Evolutionary conservation across 2,797 vertebrate genomes (phyloP).

Genomic region (Etheostoma perlongum): DNA sequence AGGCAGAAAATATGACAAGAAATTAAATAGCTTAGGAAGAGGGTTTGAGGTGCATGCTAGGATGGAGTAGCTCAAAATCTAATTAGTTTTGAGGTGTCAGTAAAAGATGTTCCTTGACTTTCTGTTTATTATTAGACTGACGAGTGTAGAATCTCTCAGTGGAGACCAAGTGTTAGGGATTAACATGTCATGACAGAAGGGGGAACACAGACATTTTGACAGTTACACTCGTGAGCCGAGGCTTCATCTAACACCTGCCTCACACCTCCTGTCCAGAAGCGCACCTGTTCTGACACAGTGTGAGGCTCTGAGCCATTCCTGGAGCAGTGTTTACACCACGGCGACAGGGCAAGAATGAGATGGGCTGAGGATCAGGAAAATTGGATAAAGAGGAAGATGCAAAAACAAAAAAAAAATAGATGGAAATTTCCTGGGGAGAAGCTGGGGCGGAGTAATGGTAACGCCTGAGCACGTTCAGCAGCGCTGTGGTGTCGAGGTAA

Average conservation of each 20-base stretch:
- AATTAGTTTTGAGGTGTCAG: constrained; percentile 68
- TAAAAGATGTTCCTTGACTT: constrained; percentile 63
- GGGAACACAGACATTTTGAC: constrained; percentile 76
- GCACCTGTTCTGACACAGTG: constrained; percentile 79
- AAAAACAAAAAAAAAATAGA: constrained; percentile 71
- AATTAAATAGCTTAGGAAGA: constrained; percentile 25
- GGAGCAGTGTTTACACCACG: constrained; percentile 76
- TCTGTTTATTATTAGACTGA: constrained; percentile 67
- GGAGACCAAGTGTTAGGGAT: constrained; percentile 79
- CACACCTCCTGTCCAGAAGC: constrained; percentile 77
- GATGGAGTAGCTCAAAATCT: constrained; percentile 47
- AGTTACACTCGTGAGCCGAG: constrained; percentile 73
- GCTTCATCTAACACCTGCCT: constrained; percentile 81
- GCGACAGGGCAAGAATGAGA: constrained; percentile 38
- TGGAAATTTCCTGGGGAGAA: constrained; percentile 77
- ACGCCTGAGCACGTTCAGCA: constrained; percentile 77
- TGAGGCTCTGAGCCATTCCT: constrained; percentile 67
- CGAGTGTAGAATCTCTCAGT: constrained; percentile 60
- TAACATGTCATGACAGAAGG: constrained; percentile 82
- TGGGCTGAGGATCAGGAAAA: constrained; percentile 45
- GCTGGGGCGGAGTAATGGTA: constrained; percentile 70
- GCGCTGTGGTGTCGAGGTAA: constrained; percentile 82
- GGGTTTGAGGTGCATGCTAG: background rate
- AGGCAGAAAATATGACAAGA: constrained; percentile 32
- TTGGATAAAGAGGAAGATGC: constrained; percentile 45